Base-by-base conservation (phyloP, 2,797 vertebrate species). In the Gephyroberyx darwinii region DNA sequence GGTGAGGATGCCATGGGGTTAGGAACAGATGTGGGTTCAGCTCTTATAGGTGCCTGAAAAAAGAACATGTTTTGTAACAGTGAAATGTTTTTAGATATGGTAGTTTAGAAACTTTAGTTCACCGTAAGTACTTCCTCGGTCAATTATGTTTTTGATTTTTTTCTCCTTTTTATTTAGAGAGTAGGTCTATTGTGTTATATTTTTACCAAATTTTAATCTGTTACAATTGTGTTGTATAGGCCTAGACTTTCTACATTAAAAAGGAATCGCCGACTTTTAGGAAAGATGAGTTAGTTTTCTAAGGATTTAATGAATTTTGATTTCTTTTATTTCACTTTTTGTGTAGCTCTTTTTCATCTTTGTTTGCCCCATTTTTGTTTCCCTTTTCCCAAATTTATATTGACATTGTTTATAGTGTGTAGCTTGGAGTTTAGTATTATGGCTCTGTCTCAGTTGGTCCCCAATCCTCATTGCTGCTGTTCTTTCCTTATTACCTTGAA, bases 1-100 rank as follows among this genome's bases (percentile, higher is more conserved):
- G 95, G 94, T 97, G 96, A 97, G 95, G 95, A 96, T 92, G 94
- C 95, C 95, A 96, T 93, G 94, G 96, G 95, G 94, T 96, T 96
- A 97, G 95, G 96, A 93, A 92, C 90, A 96, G 95, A 96, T 96
- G 95, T 95, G 95, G 95, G 95, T 96, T 95, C 95, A 95, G 93
- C 94, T 96, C 91, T 95, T 93, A 93, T 96, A 96, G 95, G 95
- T 96, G 95, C 94, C 95, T 96, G 94, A 95, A 93, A 95, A 80
- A 87, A 88, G 80, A 88, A 90, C 87, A 86, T 92, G 83, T 92
- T 88, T 89, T 89, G 69, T 93, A 87, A 80, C 81, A 90, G 85
- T 92, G 80, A 87, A 88, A 91, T 94, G 95, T 92, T 92, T 84
- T 93, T 96, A 92, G 93, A 77, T 86, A 88, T 92, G 93, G 65